Base-by-base conservation (phyloP, 2,797 vertebrate genomes). In the Cyprinella venusta region DNA sequence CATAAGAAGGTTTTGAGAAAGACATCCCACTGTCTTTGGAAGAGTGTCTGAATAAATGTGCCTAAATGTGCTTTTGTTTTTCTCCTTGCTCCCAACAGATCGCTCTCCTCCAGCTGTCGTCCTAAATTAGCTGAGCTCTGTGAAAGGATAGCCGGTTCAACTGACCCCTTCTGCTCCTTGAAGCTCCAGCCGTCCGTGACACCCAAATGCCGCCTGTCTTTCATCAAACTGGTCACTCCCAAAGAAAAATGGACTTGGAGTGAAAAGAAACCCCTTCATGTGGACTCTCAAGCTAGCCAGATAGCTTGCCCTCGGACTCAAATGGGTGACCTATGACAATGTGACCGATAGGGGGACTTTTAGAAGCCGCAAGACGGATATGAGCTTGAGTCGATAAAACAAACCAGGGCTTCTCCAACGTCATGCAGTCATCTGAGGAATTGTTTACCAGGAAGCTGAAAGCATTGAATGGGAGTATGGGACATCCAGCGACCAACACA, bases 371-470 rank as follows among this genome's bases (percentile, higher is more conserved):
- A 86, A 86, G 83, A 87, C 93, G 94, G 94, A 95, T 94, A 97
- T 97, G 96, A 97, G 93, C 87, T 94, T 94, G 91, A 95, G 94
- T 86, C 93, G 95, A 96, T 91, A 95, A 95, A 92, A 93, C 93
- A 90, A 95, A 95, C 91, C 87, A 82, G 95, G 94, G 94, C 91
- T 93, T 94, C 91, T 90, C 93, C 65, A 94, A 94, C 95, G 94
- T 90, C 91, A 98, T 98, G 97, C 97, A 98, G 91, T 95, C 97
- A 24, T 96, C 97, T 15, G 97, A 99, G 86, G 97, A 98, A 89
- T 95, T 97, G 84, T 98, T 98, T 85, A 95, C 92, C 91, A 95
- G 96, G 87, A 99, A 98, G 91, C 96, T 97, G 85, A 98, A 97
- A 94, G 92, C 95, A 88, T 92, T 97, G 87, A 98, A 97, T 74